Conservation (phyloP, 1,140 invertebrate species). For the Bicyclus anynana region DNA sequence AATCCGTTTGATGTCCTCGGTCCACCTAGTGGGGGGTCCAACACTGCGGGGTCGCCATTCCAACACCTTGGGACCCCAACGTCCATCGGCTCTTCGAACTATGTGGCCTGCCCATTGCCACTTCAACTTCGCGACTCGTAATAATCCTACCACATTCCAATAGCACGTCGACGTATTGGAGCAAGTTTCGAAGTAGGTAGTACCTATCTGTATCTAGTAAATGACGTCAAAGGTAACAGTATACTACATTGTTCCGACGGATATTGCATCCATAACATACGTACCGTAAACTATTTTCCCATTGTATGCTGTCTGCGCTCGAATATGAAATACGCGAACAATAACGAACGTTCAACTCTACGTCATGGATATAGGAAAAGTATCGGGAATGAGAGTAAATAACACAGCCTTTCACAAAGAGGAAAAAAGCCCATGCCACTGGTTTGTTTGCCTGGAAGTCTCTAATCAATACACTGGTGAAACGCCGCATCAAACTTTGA, state of each 20-base stretch:
- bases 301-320: neutral
- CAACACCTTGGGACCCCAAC: too few species aligned
- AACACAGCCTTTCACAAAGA: neutral
- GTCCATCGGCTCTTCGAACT: too few species aligned
- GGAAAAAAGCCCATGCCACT: neutral
- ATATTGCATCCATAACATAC: neutral
- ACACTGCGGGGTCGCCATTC: too few species aligned
- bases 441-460: neutral
- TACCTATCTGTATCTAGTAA: neutral
- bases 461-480: constrained; percentile 2
- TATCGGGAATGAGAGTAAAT: constrained; percentile 3
- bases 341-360: neutral
- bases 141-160: too few species aligned
- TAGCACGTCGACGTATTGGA: too few species aligned
- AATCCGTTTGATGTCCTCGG: too few species aligned
- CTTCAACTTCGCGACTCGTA: too few species aligned
- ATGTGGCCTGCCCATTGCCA: too few species aligned
- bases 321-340: neutral
- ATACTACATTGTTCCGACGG: neutral
- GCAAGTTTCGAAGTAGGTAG: too few species aligned
- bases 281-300: constrained; percentile 1
- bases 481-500: neutral
- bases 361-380: neutral
- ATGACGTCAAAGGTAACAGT: neutral
- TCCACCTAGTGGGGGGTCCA: too few species aligned